Conservation (phyloP, 2,797 vertebrate genomes). For the Anguilla megastoma region DNA sequence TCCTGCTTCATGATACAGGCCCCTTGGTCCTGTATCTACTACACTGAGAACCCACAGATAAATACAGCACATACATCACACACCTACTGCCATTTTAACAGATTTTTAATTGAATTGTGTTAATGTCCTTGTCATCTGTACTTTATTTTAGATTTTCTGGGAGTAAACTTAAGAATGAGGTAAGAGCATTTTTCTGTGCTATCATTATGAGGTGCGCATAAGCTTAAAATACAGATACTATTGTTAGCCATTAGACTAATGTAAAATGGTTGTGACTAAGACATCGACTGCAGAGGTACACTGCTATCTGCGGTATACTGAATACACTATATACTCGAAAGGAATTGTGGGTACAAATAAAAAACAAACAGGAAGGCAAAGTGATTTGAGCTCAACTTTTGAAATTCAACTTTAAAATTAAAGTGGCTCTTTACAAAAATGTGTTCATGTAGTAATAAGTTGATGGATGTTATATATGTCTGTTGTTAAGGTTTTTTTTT, state of each 20-base stretch:
- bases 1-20: too few relatives aligned
- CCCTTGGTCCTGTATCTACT: too few relatives aligned
- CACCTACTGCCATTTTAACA: neutral
- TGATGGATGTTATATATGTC: neutral
- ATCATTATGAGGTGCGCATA: neutral
- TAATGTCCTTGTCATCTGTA: slow-evolving; percentile 38
- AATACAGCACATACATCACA: neutral
- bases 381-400: slow-evolving; percentile 45
- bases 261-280: slow-evolving; percentile 64
- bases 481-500: neutral
- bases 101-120: neutral
- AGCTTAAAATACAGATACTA: neutral
- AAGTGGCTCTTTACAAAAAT: slow-evolving; percentile 28
- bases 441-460: neutral
- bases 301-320: slow-evolving; percentile 46
- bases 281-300: slow-evolving; percentile 52
- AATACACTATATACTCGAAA: slow-evolving; percentile 44
- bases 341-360: slow-evolving; percentile 53
- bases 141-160: slow-evolving; percentile 88
- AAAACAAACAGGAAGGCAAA: slow-evolving; percentile 50
- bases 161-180: slow-evolving; percentile 97
- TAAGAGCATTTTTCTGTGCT: slow-evolving; percentile 58
- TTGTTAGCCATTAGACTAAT: slow-evolving; percentile 60
- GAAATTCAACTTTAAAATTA: slow-evolving; percentile 31
- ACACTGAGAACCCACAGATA: neutral